Evolutionary conservation across 1,140 invertebrate species (phyloP).

Genomic region (Rhagoletis zephyria): DNA sequence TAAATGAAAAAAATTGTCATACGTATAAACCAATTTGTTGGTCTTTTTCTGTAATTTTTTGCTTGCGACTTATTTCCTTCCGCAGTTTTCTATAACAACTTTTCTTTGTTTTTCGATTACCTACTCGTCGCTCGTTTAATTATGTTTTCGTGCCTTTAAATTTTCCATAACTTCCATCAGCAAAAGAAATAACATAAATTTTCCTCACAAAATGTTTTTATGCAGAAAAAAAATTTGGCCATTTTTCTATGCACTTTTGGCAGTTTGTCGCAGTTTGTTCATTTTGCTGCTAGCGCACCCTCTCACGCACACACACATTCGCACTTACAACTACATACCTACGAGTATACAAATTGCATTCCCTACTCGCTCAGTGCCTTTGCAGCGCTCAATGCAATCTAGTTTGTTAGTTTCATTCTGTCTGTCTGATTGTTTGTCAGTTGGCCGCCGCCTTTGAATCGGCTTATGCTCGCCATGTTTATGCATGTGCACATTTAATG

Average conservation of each 20-base stretch:
- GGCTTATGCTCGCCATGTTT: slow-evolving; percentile 67
- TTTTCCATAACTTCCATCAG: neutral
- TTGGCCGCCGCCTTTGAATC: slow-evolving; percentile 63
- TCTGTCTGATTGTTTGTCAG: slow-evolving; percentile 61
- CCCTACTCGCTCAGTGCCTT: neutral
- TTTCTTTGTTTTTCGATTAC: neutral
- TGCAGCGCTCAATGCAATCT: neutral
- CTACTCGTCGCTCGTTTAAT: neutral
- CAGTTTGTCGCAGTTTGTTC: slow-evolving; percentile 15
- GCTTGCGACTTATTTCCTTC: neutral
- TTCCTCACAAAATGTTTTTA: neutral
- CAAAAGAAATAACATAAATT: neutral
- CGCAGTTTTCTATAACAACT: neutral
- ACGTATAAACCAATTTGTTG: no score
- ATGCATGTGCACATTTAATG: slow-evolving; percentile 66
- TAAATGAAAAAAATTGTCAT: no score
- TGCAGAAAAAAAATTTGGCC: neutral
- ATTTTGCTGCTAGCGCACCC: neutral
- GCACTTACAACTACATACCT: neutral
- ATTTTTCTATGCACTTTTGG: neutral
- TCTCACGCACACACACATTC: neutral
- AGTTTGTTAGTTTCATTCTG: slow-evolving; percentile 48
- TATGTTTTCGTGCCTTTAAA: neutral
- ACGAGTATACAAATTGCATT: neutral
- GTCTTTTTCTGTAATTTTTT: neutral